Percentiles rank a stretch among this genome's conserved stretches.
These are phyloP conservation scores for Nycticebus coucang DNA, from an alignment of 2,113 vertebrate genomes.

Conservation along the genomic window DNA sequence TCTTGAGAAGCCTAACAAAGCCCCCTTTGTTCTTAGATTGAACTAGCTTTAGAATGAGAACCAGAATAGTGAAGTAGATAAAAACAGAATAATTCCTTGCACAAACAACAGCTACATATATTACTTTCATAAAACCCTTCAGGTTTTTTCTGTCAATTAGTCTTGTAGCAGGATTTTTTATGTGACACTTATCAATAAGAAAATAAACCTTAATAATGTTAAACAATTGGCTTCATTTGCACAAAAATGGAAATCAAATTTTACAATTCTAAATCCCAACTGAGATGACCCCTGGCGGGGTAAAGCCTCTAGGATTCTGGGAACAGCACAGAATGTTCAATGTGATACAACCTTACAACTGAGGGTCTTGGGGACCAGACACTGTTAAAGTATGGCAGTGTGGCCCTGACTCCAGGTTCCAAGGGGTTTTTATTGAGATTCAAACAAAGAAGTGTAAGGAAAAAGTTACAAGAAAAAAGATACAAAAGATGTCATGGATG, in stretches of 20 bases:
- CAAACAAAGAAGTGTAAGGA: too few relatives aligned
- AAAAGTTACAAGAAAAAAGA: too few relatives aligned
- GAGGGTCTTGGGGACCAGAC: too few relatives aligned
- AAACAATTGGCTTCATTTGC: background rate
- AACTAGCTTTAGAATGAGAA: conserved; percentile 14
- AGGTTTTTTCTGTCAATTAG: background rate
- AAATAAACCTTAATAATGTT: background rate
- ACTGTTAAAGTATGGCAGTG: too few relatives aligned
- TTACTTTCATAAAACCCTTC: background rate
- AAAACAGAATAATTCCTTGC: background rate
- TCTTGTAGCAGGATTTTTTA: background rate
- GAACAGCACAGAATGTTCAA: too few relatives aligned
- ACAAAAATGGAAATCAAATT: background rate
- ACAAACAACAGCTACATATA: background rate
- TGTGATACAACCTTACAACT: too few relatives aligned
- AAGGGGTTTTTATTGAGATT: too few relatives aligned
- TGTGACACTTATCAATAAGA: background rate
- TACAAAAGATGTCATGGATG: too few relatives aligned
- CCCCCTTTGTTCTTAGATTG: background rate
- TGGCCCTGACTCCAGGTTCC: too few relatives aligned
- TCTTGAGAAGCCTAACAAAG: background rate
- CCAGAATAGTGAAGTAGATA: background rate
- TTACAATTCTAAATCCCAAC: background rate
- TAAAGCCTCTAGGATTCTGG: too few relatives aligned
- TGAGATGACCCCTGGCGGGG: too few relatives aligned